These are phyloP conservation scores for Corythoichthys intestinalis DNA, from an alignment of 2,113 vertebrate species.

Conservation along the genomic window DNA sequence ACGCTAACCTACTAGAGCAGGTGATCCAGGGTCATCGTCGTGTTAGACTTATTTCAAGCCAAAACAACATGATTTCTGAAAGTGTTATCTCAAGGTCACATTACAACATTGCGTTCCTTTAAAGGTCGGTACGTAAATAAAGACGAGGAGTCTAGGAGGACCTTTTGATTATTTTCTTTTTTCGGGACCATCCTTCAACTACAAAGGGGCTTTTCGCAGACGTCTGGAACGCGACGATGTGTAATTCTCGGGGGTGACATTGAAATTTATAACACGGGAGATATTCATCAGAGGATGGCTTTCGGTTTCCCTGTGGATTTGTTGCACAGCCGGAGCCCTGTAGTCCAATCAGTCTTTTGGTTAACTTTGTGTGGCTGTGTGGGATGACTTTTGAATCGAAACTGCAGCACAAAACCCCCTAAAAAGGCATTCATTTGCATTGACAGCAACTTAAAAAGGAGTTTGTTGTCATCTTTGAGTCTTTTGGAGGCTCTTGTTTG, in stretches of 20 bases:
- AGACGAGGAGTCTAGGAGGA: constrained; percentile 1
- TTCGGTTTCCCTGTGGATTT: constrained; percentile 41
- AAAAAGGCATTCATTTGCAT: constrained; percentile 27
- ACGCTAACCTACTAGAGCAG: neutral
- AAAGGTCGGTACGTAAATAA: constrained; percentile 5
- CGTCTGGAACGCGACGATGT: constrained; percentile 19
- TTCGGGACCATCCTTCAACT: neutral
- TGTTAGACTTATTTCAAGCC: constrained; percentile 1
- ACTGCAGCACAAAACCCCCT: constrained; percentile 32
- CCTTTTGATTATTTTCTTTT: constrained; percentile 6
- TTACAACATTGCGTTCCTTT: neutral
- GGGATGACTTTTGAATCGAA: constrained; percentile 25
- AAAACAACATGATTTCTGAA: neutral
- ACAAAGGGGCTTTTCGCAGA: constrained; percentile 1
- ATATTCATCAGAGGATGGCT: constrained; percentile 38
- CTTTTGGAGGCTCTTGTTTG: constrained; percentile 34
- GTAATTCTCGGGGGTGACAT: constrained; percentile 24
- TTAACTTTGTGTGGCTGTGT: constrained; percentile 13
- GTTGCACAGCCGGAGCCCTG: constrained; percentile 18
- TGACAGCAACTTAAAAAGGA: constrained; percentile 41
- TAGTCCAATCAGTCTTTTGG: constrained; percentile 25
- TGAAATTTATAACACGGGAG: constrained; percentile 30
- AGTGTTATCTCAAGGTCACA: constrained; percentile 1
- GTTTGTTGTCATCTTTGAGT: constrained; percentile 12
- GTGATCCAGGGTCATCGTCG: neutral